phyloP scores from a whole-genome alignment of 2,113 vertebrate genomes.

The Xenotilapia longispinis region DNA sequence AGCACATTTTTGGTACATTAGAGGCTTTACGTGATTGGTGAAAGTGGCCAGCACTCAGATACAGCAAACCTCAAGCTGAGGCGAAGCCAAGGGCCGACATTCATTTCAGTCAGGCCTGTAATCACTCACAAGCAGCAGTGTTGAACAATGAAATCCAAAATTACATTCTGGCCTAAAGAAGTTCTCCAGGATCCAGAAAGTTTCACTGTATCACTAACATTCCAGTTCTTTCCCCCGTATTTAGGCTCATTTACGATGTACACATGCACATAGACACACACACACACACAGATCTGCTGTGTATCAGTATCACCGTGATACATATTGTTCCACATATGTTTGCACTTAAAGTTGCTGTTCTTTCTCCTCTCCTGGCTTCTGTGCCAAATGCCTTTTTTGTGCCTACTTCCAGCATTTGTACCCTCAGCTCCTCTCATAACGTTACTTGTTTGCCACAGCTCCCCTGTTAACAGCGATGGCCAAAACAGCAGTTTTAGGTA shows the following conservation, averaged over 20 bases:
- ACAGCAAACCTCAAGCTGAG: constrained; percentile 9
- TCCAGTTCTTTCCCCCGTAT: background rate
- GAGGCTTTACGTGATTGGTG: constrained; percentile 16
- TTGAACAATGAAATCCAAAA: constrained; percentile 41
- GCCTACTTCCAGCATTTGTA: background rate
- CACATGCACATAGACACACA: background rate
- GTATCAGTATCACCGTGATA: constrained; percentile 1
- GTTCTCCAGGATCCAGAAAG: constrained; percentile 3
- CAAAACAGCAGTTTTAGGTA: background rate
- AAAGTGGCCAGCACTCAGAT: background rate
- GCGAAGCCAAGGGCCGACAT: background rate
- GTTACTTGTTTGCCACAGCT: background rate
- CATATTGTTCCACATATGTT: constrained; percentile 29
- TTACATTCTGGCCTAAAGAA: constrained; percentile 11
- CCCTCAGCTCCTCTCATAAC: background rate
- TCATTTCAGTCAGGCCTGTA: constrained; percentile 34
- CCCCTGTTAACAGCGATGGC: background rate
- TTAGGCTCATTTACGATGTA: background rate
- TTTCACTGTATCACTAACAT: background rate
- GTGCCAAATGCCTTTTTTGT: background rate
- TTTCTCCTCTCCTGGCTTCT: background rate
- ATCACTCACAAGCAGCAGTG: constrained; percentile 37
- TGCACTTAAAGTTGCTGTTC: constrained; percentile 14
- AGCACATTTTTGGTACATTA: constrained; percentile 8
- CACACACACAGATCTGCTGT: constrained; percentile 2